Evolutionary conservation across 1,140 invertebrate species (phyloP), one percentile per base, ranked within the genome.

Genomic region (Luehdorfia chinensis): DNA sequence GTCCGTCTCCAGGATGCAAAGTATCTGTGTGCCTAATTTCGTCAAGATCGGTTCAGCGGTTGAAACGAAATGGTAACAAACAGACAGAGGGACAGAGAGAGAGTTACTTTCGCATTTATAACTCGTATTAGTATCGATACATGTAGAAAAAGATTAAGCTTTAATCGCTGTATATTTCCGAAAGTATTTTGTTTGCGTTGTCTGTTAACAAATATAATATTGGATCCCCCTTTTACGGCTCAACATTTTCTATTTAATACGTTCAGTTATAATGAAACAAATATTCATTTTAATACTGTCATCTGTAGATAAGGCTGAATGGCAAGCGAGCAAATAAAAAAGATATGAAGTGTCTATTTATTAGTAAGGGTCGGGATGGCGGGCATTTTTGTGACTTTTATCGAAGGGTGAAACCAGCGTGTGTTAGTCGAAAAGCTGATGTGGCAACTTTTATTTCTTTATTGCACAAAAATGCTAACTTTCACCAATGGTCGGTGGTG

Each of bases 401-500:
- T 67, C 66, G 16, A 36, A 55, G 47, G 55, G 50, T 50, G 60
- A 46, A 55, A 54, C 55, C 62, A n/a, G n/a, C n/a, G 55, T 50
- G 48, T 55, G 63, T 66, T 62, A 49, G 43, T 50, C 27, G 51
- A 49, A 50, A 39, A 50, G 75, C 74, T 74, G 74, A 80, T 50
- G 56, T 41, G 15, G 66, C 72, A 45, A 51, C 58, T 66, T 67
- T 68, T 64, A 63, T 55, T 69, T 67, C 69, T 77, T 77, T 80
- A 74, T 77, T 72, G 64, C 59, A 47, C 44, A 68, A 66, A 71
- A 75, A 74, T 66, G 68, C 68, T 64, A 69, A 70, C 64, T 62
- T 62, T 63, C 58, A 63, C 19, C 31, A 45, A 7, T 15, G n/a
- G 11, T 4, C 12, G 50, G 56, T 39, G 47, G 54, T 68, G 54